phyloP scores from a whole-genome alignment of 1,140 invertebrate species.

The Drosophila gunungcola region DNA sequence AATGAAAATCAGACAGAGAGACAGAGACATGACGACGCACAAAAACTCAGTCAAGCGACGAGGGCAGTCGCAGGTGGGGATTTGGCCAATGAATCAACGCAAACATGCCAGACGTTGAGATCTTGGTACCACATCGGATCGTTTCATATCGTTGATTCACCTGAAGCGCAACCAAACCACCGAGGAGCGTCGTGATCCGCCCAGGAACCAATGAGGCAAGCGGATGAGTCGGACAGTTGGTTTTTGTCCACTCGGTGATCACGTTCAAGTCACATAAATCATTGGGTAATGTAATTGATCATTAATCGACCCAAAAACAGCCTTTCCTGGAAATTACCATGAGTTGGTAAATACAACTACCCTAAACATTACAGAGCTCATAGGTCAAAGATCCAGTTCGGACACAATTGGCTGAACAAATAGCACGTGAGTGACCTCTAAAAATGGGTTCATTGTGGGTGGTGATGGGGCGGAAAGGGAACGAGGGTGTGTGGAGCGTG shows the following conservation, averaged over 20 bases:
- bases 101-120: slow-evolving; percentile 57
- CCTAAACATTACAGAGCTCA: slow-evolving; percentile 3
- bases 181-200: slow-evolving; percentile 41
- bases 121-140: slow-evolving; percentile 28
- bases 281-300: slow-evolving; percentile 33
- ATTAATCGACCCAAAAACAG: slow-evolving; percentile 25
- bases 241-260: slow-evolving; percentile 43
- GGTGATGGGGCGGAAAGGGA: slow-evolving; percentile 5
- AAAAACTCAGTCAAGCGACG: slow-evolving; percentile 59
- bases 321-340: slow-evolving; percentile 55
- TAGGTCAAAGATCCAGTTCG: slow-evolving; percentile 46
- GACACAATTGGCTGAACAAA: slow-evolving; percentile 68
- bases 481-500: slow-evolving; percentile 38
- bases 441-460: slow-evolving; percentile 35
- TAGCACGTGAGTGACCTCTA: slow-evolving; percentile 73
- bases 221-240: slow-evolving; percentile 38
- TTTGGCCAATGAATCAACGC: slow-evolving; percentile 64
- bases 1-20: neutral
- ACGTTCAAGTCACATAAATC: slow-evolving; percentile 69
- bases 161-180: slow-evolving; percentile 38
- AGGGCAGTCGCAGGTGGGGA: slow-evolving; percentile 63
- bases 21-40: slow-evolving; percentile 39
- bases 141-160: slow-evolving; percentile 31
- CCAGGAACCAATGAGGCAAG: slow-evolving; percentile 77
- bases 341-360: slow-evolving; percentile 20